phyloP scores from a whole-genome alignment of 2,113 vertebrate genomes.

The Geothlypis trichas region DNA sequence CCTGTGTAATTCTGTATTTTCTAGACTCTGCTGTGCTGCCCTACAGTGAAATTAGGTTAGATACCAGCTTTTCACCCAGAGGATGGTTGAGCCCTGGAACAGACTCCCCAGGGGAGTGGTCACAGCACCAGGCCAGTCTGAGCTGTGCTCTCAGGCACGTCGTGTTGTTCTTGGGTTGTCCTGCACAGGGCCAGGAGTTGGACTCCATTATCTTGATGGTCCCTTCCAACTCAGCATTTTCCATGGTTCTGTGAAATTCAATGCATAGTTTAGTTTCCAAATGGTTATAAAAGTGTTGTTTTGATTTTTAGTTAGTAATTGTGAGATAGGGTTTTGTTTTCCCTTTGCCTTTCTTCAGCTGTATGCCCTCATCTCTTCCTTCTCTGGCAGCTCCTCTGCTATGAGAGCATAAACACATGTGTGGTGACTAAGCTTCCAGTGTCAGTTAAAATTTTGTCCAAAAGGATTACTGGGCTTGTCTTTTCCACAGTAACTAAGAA shows the following conservation, averaged over 20 bases:
- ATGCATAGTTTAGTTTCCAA: not conserved
- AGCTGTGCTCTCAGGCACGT: not conserved
- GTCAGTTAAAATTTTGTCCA: not conserved
- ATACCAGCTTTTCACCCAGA: not conserved
- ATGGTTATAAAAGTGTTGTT: not conserved
- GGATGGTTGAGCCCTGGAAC: not conserved
- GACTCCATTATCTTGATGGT: not conserved
- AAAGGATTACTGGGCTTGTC: not conserved
- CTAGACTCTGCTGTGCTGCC: not conserved
- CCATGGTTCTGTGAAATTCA: not conserved
- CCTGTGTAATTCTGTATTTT: not conserved
- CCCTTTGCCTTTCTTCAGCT: not conserved
- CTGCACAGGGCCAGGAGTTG: not conserved
- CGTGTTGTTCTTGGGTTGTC: not conserved
- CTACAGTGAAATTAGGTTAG: not conserved
- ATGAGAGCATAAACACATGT: not conserved
- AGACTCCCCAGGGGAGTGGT: not conserved
- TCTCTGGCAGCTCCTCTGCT: not conserved
- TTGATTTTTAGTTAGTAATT: not conserved
- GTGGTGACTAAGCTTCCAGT: not conserved
- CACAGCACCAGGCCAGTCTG: not conserved
- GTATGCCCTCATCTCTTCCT: not conserved
- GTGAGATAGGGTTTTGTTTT: not conserved
- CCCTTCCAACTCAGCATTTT: not conserved
- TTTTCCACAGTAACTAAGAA: not conserved